Percentiles rank a stretch among this genome's conserved stretches.
These are phyloP conservation scores for Ceratina japonica DNA, from an alignment of 1,140 invertebrate genomes.

Conservation along the genomic window DNA sequence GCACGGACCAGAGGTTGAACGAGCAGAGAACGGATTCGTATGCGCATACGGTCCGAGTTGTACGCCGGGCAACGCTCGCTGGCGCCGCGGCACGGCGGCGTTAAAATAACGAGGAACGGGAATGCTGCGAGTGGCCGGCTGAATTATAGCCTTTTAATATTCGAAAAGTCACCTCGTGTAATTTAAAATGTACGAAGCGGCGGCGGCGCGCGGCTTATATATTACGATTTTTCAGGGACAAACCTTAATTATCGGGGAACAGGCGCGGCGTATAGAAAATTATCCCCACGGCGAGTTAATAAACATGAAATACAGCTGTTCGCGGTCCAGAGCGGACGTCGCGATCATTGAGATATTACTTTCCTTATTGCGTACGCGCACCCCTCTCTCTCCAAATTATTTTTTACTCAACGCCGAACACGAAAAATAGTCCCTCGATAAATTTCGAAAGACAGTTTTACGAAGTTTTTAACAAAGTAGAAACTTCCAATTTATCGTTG, in stretches of 20 bases:
- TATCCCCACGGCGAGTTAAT: constrained; percentile 13
- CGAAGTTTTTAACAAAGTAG: background rate
- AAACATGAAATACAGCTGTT: constrained; percentile 8
- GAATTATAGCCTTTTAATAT: constrained; percentile 50
- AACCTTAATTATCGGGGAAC: constrained; percentile 21
- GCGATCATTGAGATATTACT: background rate
- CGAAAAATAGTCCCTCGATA: background rate
- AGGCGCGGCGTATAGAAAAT: constrained; percentile 9
- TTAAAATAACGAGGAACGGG: constrained; percentile 33
- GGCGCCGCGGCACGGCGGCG: constrained; percentile 26
- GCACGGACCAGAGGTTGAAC: background rate
- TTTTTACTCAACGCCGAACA: no score
- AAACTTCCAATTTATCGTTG: background rate
- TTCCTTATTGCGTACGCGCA: background rate
- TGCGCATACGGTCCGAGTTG: background rate
- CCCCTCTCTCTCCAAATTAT: background rate
- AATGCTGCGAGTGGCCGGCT: constrained; percentile 4
- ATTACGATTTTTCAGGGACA: constrained; percentile 27
- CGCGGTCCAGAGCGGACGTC: background rate
- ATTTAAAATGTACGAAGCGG: constrained; percentile 25
- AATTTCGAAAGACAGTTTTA: background rate
- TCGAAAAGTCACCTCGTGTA: constrained; percentile 40
- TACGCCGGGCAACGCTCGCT: background rate
- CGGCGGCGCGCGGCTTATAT: background rate
- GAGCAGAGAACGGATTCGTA: background rate